phyloP scores from a whole-genome alignment of 37 sponge, comb jelly and placozoan species.

The Ephydatia muelleri region DNA sequence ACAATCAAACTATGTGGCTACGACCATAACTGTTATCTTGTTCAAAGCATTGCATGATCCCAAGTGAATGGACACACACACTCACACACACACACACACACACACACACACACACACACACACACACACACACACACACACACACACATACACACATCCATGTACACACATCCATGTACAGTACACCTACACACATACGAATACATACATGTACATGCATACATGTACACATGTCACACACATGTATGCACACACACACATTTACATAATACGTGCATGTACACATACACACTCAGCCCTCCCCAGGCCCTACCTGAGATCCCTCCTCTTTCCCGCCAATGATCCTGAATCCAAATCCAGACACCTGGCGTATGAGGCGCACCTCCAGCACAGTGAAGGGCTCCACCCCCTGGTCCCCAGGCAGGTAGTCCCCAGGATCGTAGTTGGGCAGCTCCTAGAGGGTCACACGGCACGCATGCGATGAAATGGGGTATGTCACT shows the following conservation, averaged over 20 bases:
- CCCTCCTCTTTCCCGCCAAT: conserved; percentile 82
- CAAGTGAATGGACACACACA: background rate
- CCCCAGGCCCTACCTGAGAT: conserved; percentile 54
- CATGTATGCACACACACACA: background rate
- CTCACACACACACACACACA: background rate
- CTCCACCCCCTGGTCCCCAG: conserved; percentile 9
- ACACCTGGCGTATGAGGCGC: conserved; percentile 59
- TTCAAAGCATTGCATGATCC: too few species aligned
- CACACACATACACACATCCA: background rate
- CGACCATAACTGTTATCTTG: too few species aligned
- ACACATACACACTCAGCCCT: background rate
- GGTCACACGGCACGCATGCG: too few species aligned
- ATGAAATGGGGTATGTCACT: background rate
- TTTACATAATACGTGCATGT: background rate
- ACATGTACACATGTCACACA: background rate
- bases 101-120: background rate
- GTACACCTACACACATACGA: background rate
- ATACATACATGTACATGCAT: background rate
- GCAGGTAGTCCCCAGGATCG: background rate
- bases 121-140: background rate
- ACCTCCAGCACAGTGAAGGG: conserved; percentile 65
- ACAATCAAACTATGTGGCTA: too few species aligned
- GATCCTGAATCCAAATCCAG: conserved; percentile 87
- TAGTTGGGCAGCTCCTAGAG: background rate
- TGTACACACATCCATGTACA: background rate